Percentiles rank a stretch among this genome's conserved stretches.
phyloP scores from a whole-genome alignment of 2,113 vertebrate species.

The Polypterus bichir region DNA sequence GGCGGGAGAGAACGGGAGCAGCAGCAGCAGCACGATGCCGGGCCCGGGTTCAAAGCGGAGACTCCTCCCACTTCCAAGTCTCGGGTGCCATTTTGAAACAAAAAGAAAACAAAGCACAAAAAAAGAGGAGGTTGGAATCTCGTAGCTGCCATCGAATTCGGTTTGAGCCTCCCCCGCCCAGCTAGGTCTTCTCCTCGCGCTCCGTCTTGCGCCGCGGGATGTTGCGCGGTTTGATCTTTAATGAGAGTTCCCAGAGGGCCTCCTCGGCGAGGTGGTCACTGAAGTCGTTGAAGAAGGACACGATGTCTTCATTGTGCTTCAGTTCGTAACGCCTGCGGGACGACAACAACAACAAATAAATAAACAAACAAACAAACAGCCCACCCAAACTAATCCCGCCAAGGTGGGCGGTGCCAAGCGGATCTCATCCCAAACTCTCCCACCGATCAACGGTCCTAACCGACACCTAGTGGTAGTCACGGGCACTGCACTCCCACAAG shows the following conservation, averaged over 20 bases:
- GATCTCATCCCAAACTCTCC: too few species aligned
- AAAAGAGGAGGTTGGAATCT: constrained; percentile 25
- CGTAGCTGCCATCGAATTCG: constrained; percentile 30
- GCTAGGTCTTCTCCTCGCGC: constrained; percentile 86
- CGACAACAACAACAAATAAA: too few species aligned
- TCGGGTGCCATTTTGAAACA: constrained; percentile 20
- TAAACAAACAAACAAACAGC: too few species aligned
- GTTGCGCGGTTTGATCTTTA: constrained; percentile 94
- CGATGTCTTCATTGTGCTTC: constrained; percentile 85
- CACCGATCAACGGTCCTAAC: too few species aligned
- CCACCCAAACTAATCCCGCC: too few species aligned
- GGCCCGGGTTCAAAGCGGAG: not conserved
- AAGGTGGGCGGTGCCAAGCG: too few species aligned
- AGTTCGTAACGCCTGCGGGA: constrained; percentile 80
- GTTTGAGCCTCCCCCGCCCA: constrained; percentile 12
- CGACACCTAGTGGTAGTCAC: too few species aligned
- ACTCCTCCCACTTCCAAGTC: not conserved
- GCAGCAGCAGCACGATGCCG: too few species aligned
- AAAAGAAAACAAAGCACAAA: constrained; percentile 32
- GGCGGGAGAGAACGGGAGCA: too few species aligned
- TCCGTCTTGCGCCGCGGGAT: constrained; percentile 81
- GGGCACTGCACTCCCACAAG: too few species aligned
- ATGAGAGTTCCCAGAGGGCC: constrained; percentile 91
- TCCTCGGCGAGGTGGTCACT: constrained; percentile 95
- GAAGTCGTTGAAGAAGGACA: constrained; percentile 96